Conservation (phyloP, 1,140 invertebrate species). For the Campoletis sonorensis region DNA sequence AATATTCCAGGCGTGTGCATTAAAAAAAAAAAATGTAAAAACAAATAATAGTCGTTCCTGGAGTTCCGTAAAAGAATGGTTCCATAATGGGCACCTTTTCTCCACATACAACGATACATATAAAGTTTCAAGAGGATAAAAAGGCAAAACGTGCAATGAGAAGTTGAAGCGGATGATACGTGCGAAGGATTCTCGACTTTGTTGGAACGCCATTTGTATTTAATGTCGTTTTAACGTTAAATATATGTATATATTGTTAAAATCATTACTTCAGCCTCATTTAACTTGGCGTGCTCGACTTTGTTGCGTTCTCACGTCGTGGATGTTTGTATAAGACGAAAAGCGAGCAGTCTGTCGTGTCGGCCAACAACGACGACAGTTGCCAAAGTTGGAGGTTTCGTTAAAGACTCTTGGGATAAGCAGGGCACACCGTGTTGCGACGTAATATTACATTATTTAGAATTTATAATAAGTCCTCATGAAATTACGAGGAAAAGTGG, state of each 20-base stretch:
- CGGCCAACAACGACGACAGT: constrained; percentile 61
- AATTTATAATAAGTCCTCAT: constrained; percentile 68
- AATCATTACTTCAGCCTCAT: constrained; percentile 62
- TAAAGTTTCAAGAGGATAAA: not conserved
- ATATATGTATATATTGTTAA: not conserved
- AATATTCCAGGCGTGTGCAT: too few relatives aligned
- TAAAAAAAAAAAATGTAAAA: too few relatives aligned
- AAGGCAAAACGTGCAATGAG: not conserved
- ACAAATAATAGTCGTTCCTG: too few relatives aligned
- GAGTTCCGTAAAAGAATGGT: too few relatives aligned
- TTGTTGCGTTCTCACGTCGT: constrained; percentile 12
- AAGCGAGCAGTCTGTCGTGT: constrained; percentile 32
- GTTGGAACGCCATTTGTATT: constrained; percentile 60
- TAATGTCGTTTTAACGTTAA: constrained; percentile 66
- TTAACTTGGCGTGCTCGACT: not conserved
- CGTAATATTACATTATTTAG: constrained; percentile 71
- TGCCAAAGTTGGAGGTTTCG: constrained; percentile 60
- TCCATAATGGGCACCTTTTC: too few relatives aligned
- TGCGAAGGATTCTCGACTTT: not conserved
- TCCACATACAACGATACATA: not conserved
- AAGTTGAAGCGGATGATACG: constrained; percentile 12
- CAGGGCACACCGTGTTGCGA: constrained; percentile 54
- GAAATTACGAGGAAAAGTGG: constrained; percentile 55
- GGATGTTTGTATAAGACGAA: not conserved
- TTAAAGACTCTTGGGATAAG: constrained; percentile 50